phyloP scores from a whole-genome alignment of 37 sponge, comb jelly and placozoan genomes.

The Cliona cf. orientalis region DNA sequence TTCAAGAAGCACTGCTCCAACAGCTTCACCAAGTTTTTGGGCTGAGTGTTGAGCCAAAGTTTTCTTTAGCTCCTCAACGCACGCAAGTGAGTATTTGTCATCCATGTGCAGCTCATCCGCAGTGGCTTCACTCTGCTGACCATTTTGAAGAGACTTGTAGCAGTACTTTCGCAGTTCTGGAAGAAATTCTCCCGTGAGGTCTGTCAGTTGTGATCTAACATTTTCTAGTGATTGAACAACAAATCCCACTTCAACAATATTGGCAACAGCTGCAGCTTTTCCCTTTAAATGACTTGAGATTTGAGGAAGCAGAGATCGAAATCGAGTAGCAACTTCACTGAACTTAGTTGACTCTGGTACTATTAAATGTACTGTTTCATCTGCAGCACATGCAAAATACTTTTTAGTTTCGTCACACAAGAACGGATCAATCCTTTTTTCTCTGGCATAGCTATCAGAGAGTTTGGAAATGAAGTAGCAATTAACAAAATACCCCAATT shows the following conservation, averaged over 20 bases:
- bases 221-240: background rate
- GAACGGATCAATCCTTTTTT: no score
- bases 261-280: background rate
- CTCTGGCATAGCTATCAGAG: no score
- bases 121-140: background rate
- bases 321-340: background rate
- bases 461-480: no score
- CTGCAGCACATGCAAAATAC: no score
- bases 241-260: background rate
- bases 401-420: no score
- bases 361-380: no score
- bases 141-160: background rate
- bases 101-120: background rate
- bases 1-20: background rate
- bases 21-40: background rate
- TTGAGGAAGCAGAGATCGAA: background rate
- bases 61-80: background rate
- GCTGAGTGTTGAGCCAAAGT: background rate
- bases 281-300: constrained; percentile 8
- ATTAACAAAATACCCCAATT: no score
- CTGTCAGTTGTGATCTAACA: background rate
- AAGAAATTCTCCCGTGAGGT: constrained; percentile 1
- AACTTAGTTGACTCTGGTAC: background rate
- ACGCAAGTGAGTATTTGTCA: no score
- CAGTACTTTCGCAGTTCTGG: background rate